These are phyloP conservation scores for Tryphoninae sp. DNA, from an alignment of 2,888 invertebrate genomes.

Conservation along the genomic window DNA sequence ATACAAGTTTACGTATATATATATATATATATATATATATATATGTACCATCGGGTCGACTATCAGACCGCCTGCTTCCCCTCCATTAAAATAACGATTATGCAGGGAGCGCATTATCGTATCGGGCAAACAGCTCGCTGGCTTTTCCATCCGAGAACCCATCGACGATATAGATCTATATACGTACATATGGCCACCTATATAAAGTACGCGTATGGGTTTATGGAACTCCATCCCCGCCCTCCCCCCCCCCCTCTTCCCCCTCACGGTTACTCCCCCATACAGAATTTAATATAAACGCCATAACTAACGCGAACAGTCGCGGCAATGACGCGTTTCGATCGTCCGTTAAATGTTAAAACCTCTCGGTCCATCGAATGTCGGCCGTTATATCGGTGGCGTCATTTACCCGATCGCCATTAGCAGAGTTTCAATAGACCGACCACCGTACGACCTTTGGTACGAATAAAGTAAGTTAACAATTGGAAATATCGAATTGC, in stretches of 20 bases:
- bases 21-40: not conserved
- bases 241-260: too few species aligned
- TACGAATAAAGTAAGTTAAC: too few species aligned
- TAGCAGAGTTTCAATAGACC: not conserved
- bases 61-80: conserved; percentile 73
- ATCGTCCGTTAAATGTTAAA: conserved; percentile 34
- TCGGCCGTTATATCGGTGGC: not conserved
- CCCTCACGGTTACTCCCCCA: not conserved
- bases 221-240: not conserved
- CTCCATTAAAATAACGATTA: conserved; percentile 80
- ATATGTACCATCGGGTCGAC: conserved; percentile 30
- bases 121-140: conserved; percentile 63
- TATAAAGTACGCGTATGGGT: conserved; percentile 8
- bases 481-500: too few species aligned
- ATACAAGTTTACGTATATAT: not conserved
- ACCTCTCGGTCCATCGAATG: conserved; percentile 12
- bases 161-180: conserved; percentile 1
- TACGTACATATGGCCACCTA: not conserved
- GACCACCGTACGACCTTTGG: too few species aligned
- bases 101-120: conserved; percentile 73
- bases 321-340: conserved; percentile 38
- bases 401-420: not conserved
- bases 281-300: conserved; percentile 49
- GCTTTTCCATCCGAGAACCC: conserved; percentile 21
- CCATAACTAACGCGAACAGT: conserved; percentile 40